Evolutionary conservation across 2,797 vertebrate genomes (phyloP).

Genomic region (Myotis vivesi): DNA sequence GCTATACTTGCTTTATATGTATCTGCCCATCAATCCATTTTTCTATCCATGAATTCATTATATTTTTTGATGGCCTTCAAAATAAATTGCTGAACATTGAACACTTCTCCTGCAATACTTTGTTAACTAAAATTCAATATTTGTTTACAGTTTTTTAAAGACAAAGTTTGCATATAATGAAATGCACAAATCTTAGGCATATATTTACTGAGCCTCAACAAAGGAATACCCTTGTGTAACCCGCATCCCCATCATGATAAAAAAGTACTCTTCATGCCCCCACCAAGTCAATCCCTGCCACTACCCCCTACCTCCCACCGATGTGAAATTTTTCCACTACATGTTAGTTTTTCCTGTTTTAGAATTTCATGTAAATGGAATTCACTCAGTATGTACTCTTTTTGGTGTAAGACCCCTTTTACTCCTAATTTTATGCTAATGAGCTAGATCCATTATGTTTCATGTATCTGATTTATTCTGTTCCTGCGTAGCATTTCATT

Average conservation of each 20-base stretch:
- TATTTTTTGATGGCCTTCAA: not conserved
- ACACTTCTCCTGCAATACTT: not conserved
- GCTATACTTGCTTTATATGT: not conserved
- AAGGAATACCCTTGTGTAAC: not conserved
- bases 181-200: not conserved
- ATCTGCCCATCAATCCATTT: not conserved
- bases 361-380: not conserved
- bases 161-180: not conserved
- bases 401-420: not conserved
- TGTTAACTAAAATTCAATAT: not conserved
- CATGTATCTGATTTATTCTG: not conserved
- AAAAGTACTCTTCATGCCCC: not conserved
- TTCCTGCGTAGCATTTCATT: not conserved
- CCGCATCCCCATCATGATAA: not conserved
- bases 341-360: not conserved
- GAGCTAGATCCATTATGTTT: not conserved
- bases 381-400: not conserved
- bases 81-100: not conserved
- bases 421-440: not conserved
- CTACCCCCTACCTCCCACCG: not conserved
- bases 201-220: not conserved
- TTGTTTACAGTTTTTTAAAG: not conserved
- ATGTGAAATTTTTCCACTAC: not conserved
- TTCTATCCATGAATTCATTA: not conserved
- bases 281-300: not conserved